Percentiles rank a stretch among this genome's conserved stretches.
Evolutionary conservation across 2,113 vertebrate genomes (phyloP).

Genomic region (Gila orcuttii): DNA sequence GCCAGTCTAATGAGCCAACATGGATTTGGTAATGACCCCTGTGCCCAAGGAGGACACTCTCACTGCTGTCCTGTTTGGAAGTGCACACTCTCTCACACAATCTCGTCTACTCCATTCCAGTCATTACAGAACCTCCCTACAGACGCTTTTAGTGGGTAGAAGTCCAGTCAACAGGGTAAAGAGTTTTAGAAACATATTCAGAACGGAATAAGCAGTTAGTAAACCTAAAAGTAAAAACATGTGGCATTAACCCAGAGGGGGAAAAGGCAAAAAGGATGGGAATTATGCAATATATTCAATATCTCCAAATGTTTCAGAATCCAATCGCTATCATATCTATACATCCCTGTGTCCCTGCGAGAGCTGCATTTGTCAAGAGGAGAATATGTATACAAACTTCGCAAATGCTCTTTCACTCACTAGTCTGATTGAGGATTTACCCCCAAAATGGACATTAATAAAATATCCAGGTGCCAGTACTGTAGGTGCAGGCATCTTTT

Average conservation of each 20-base stretch:
- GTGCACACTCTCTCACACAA: constrained; percentile 56
- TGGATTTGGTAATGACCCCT: constrained; percentile 64
- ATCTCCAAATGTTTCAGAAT: constrained; percentile 3
- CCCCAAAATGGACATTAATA: background rate
- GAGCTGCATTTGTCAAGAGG: background rate
- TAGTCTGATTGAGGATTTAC: background rate
- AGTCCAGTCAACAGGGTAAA: constrained; percentile 28
- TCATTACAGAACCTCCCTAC: constrained; percentile 53
- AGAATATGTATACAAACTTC: background rate
- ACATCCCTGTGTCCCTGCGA: background rate
- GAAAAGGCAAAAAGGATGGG: background rate
- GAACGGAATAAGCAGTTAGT: background rate
- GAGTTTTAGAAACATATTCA: constrained; percentile 4
- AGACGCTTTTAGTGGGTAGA: constrained; percentile 53
- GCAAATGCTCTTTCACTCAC: background rate
- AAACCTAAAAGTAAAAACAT: background rate
- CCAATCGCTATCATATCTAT: background rate
- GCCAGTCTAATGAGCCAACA: constrained; percentile 73
- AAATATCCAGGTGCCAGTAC: background rate
- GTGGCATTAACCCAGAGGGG: background rate
- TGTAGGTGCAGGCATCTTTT: background rate
- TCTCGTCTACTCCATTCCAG: constrained; percentile 36
- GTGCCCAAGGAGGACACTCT: constrained; percentile 59
- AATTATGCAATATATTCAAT: background rate
- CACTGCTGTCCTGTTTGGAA: constrained; percentile 59